Evolutionary conservation across 92 coral and sea anemone genomes (phyloP), one percentile per base, ranked within the genome.

Genomic region (Porites evermanni): DNA sequence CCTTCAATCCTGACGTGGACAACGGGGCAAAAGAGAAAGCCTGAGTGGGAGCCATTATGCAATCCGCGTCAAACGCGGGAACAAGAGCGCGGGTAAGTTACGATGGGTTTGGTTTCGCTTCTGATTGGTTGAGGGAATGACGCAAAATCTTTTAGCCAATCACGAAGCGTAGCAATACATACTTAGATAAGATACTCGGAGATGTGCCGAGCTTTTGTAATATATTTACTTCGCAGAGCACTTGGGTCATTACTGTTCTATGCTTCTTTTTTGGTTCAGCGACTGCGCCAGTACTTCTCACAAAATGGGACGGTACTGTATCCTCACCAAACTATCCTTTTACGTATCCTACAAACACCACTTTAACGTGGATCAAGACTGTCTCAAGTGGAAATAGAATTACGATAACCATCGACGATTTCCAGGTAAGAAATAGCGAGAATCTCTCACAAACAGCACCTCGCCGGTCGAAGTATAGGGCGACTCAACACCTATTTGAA

Each of bases 381-480:
- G 80, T 83, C 16, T 74, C 80, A 17, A 66, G 18, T 14, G 87
- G 87, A 14, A 83, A 73, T n/a, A 83, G 64, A 83, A 51, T 83
- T 8, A 17, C 47, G 29, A 73, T 83, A 7, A 73, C 51, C 20
- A 16, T 83, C 51, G 3, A 12, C 64, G 21, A 10, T 47, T 18
- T 83, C 16, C 7, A 21, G 80, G 87, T 74, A 83, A 61, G 61
- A 70, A 18, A 18, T 0, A n/a, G 53, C 11, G 56, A 18, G 53
- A 12, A 7, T 56, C 13, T 56, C 61, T 11, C 8, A 56, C 12
- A 9, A 56, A 3, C 16, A 56, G 61, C 4, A 0, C 47, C 5
- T 38, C 6, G 47, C 47, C 47, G 47, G 47, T 38, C 47, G 47
- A 38, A 38, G 47, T 4, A 3, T 38, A 3, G 47, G 2, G 32